Base-by-base conservation (phyloP, 2,797 vertebrate species). In the Oreochromis mossambicus region DNA sequence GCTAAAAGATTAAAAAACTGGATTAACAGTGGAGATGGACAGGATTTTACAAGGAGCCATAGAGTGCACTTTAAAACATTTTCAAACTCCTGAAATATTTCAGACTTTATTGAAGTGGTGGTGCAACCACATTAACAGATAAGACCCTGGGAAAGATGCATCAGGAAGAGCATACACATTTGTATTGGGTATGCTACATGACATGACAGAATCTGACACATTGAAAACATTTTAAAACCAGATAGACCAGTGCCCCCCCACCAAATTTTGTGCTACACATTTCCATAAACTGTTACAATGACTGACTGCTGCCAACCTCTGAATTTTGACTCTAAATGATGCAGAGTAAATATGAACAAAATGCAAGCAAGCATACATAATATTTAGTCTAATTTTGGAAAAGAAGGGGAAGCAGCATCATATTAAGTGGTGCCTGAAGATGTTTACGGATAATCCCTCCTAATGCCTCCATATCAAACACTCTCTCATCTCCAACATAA, bases 291-390 rank as follows among this genome's bases (percentile, higher is more conserved):
- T 29, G 8, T 2, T 7, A 7, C 1, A 6, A 19, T 48, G 24
- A 29, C 10, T 19, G 24, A 48, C 41, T 29, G 41, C 24, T 29
- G 24, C 8, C 0, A 29, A 19, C 0, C 1, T 29, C 41, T 5
- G 4, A 73, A 73, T 29, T 73, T 48, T 0, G 68, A 29, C 41
- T 43, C 2, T 29, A 17, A 46, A 17, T 73, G 4, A 29, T 19
- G 68, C 68, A 26, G 24, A 29, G 68, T 48, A 73, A 48, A 73
- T 73, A 26, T 1, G 9, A 48, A 48, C 3, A 0, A 24, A 41
- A 73, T 46, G 26, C 15, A 73, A 29, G 21, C 4, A 73, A 29
- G 43, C 41, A 48, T 48, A 19, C 41, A 66, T 68, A 43, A 43
- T 68, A 15, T 68, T 68, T 14, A 43, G 36, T 24, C 36, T 24